Evolutionary conservation across 2,888 invertebrate species (phyloP), one percentile per base, ranked within the genome.

Genomic region (Acanthosepion lycidas): DNA sequence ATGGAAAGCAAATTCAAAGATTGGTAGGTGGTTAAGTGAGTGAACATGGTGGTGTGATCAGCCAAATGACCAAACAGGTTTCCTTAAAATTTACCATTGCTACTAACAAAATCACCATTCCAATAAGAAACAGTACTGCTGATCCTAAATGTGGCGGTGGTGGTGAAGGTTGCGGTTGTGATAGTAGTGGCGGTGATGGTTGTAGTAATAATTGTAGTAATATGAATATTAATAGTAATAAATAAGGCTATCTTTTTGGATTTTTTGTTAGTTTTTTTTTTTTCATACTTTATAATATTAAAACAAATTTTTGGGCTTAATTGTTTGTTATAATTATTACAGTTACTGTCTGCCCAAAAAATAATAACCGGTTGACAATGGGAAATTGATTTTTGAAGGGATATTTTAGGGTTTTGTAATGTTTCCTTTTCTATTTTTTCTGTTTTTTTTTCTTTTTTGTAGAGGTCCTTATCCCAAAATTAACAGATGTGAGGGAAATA

Each of bases 281-380:
- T 15, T 78, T 33, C n/a, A 78, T 33, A 78, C n/a, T 78, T 78
- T 78, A 78, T 78, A 59, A 23, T 59, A 78, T 78, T 78, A 78
- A 78, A 78, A 78, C 78, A 78, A 78, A 9, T 78, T 23, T 78
- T 9, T 9, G 78, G n/a, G 78, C 78, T 78, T 78, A 15, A 78
- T 78, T 33, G 78, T 78, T 78, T 78, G 78, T 78, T 78, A 6
- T 78, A 78, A 78, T 78, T n/a, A 78, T 33, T 78, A 78, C 78
- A 78, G n/a, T 78, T 78, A 78, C 33, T 9, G 78, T 78, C 78
- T 9, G n/a, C 78, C 78, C 78, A n/a, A n/a, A 78, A 33, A n/a
- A 78, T 78, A 78, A 78, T 78, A 78, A 78, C 78, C 78, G 78
- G 78, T 78, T 78, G 78, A 78, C 78, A 78, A 78, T 78, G 78